Percentiles rank a stretch among this genome's conserved stretches.
phyloP scores from a whole-genome alignment of 92 coral and sea anemone species.

The Bergia sp. region DNA sequence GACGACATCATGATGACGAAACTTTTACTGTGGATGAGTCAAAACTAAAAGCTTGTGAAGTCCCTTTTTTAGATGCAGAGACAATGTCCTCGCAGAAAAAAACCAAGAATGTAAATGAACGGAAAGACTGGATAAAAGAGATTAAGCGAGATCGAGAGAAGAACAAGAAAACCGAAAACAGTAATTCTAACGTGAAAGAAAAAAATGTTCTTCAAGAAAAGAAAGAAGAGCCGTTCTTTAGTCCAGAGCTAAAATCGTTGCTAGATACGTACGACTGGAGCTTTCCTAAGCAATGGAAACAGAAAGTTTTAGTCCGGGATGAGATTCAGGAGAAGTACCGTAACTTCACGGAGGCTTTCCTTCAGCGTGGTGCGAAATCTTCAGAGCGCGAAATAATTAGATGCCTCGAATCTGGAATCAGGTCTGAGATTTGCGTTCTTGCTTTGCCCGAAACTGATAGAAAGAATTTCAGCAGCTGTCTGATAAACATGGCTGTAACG shows the following conservation, averaged over 20 bases:
- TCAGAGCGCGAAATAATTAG: neutral
- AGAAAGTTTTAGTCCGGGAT: neutral
- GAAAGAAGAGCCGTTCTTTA: neutral
- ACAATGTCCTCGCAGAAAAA: neutral
- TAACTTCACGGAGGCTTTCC: neutral
- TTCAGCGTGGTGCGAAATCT: neutral
- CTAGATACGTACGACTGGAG: neutral
- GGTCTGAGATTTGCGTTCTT: neutral
- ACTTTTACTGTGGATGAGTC: neutral
- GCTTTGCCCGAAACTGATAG: neutral
- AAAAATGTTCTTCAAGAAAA: neutral
- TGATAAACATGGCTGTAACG: neutral
- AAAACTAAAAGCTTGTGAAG: neutral
- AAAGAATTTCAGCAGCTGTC: neutral
- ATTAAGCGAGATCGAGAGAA: neutral
- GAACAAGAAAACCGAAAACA: neutral
- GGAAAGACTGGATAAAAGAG: neutral
- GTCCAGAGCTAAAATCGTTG: neutral
- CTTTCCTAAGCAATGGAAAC: neutral
- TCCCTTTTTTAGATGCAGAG: neutral
- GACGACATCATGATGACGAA: neutral
- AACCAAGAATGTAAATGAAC: neutral
- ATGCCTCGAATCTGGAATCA: neutral
- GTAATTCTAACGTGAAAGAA: neutral
- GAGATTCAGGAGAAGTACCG: neutral